Base-by-base conservation (phyloP, 2,113 vertebrate species). In the Dissostichus mawsoni region DNA sequence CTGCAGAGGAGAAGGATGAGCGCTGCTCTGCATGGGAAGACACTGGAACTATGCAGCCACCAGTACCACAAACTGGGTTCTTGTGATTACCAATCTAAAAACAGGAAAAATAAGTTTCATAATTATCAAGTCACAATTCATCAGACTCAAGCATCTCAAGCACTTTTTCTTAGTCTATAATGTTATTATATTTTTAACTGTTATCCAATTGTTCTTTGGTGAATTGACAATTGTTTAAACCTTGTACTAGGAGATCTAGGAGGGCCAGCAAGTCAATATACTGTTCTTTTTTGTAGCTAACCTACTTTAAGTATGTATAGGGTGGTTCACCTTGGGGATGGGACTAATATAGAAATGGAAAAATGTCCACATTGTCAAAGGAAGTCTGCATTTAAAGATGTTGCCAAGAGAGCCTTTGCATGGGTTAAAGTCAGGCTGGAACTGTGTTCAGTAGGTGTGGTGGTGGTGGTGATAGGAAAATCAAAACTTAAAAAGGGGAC, bases 1-100 rank as follows among this genome's bases (percentile, higher is more conserved):
- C 94, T 11, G 95, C 90, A 86, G 94, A 94, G 85, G 95, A 94
- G 92, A 95, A 90, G 59, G 82, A 63, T 0, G 81, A 82, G 73
- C 33, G 50, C 51, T 75, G 87, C 41, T 90, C 91, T 33, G 72
- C 68, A 36, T 80, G 86, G 11, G 66, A 87, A 20, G 84, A 87
- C 41, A 56, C 66, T 23, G 78, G 72, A 33, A 82, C 66, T 18
- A 75, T 23, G 50, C 72, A 80, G 58, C 47, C 65, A 51, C 36
- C 65, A 50, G 61, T 33, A 53, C 77, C 78, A 20, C 80, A 81
- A 41, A 56, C 29, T n/a, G 69, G 80, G 59, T 53, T 74, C 48
- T 87, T 91, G 10, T 74, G 71, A 70, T 88, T 89, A 57, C 91
- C 86, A 67, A 90, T 93, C 94, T 94, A 69, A 11, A 69, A 11